Base-by-base conservation (phyloP, 1,140 invertebrate species). In the Pachyrhynchus sulphureomaculatus region DNA sequence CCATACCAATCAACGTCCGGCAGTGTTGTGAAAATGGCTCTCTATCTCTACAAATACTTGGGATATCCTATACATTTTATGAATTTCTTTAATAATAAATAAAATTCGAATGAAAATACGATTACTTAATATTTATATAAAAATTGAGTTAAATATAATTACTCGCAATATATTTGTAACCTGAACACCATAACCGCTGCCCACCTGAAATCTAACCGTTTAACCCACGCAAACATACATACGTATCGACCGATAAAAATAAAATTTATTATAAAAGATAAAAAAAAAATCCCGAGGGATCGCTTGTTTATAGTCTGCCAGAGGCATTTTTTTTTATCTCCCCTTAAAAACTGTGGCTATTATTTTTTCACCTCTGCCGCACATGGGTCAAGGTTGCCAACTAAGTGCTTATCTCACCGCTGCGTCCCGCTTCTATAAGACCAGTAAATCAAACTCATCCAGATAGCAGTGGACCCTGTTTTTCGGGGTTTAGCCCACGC, bases 181-280 rank as follows among this genome's bases (percentile, higher is more conserved):
- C n/a, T 45, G 13, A 24, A 18, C n/a, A 18, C n/a, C n/a, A n/a
- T 20, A 20, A 45, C 26, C 20, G 23, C 55, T 37, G 45, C 45
- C 55, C 36, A 58, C 45, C 55, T 58, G 55, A 36, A 58, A 29
- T 29, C 26, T 10, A 29, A 15, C 55, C 55, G 45, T 20, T 21
- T 58, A 58, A 48, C 55, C 47, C 12, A 17, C 33, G 24, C 45
- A 58, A 58, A 58, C 55, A 58, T 44, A 48, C 55, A n/a, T n/a
- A 34, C 55, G 48, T 48, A 58, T 58, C 48, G 55, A 48, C 44
- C 45, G 55, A 58, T 58, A 58, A 58, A 58, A 12, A 13, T 32
- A 15, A 15, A 58, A 58, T 58, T 58, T 58, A 58, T 58, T 58
- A 58, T 58, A 58, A 58, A 58, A 48, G 55, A 58, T 58, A 58